Base-by-base conservation (phyloP, 2,797 vertebrate species). In the Smutsia gigantea region DNA sequence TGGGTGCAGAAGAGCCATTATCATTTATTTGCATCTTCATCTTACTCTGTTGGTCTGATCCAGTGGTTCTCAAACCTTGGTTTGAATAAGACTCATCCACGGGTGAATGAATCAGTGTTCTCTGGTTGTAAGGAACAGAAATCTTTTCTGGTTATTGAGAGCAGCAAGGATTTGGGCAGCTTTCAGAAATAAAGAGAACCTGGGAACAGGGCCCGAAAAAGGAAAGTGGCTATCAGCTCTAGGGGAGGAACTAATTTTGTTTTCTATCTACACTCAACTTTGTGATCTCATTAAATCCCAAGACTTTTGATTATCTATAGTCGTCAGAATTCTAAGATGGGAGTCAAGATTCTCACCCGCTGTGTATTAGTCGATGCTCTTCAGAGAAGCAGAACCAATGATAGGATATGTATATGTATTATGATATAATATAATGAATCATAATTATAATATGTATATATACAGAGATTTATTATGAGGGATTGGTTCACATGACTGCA, bases 261-360 rank as follows among this genome's bases (percentile, higher is more conserved):
- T 46, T 66, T 83, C 31, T 57, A 9, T 69, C 21, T 72, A 21
- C 25, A 42, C 7, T 85, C 15, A 87, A 42, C 5, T 69, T 39
- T 46, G n/a, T n/a, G 64, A 79, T 66, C 59, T 79, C 64, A 83
- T 29, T 34, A 8, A 90, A 77, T 71, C 5, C 34, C 42, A 71
- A 21, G 3, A 27, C 71, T 63, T 87, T 57, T 42, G 61, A 49
- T 25, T 79, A 27, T 66, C 34, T 87, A 37, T 10, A 82, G 46
- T 57, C 39, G 25, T 94, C 55, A 81, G 71, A 93, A 83, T 90
- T 93, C 59, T 84, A 77, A 75, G 63, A 29, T 71, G 29, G 13
- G 4, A 6, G 23, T 57, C 23, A 78, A 75, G 34, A 68, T 29
- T 68, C 19, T 39, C 1, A 23, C 4, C 29, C 11, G 0, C 31